These are phyloP conservation scores for Microdon myrmicae DNA, from an alignment of 2,888 invertebrate genomes.

Conservation along the genomic window DNA sequence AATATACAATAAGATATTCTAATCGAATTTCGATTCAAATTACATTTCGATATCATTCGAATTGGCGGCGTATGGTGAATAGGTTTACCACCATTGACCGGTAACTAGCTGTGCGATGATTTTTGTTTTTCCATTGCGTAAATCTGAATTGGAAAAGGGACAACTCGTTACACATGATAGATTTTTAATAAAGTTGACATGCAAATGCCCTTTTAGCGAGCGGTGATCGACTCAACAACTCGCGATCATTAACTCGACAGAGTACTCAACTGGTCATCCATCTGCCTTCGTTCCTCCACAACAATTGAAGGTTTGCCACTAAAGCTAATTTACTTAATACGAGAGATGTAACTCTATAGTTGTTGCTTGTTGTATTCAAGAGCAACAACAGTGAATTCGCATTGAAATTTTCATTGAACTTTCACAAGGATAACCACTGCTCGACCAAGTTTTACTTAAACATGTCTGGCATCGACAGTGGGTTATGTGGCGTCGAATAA, in stretches of 20 bases:
- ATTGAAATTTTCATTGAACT: conserved; percentile 47
- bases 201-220: too few species aligned
- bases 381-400: conserved; percentile 12
- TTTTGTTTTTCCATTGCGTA: conserved; percentile 31
- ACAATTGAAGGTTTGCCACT: conserved; percentile 31
- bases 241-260: too few species aligned
- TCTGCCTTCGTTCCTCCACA: not conserved
- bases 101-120: conserved; percentile 1
- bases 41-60: conserved; percentile 29
- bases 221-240: too few species aligned
- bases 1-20: not conserved
- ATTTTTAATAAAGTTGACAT: too few species aligned
- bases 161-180: too few species aligned
- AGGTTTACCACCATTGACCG: conserved; percentile 4
- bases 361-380: conserved; percentile 10
- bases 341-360: conserved; percentile 4
- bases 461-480: conserved; percentile 11
- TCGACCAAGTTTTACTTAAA: conserved; percentile 6
- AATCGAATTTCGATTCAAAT: conserved; percentile 7
- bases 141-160: too few species aligned
- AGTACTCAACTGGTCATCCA: not conserved
- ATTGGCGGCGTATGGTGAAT: conserved; percentile 19
- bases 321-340: too few species aligned
- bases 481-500: conserved; percentile 5
- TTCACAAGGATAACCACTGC: conserved; percentile 49